Evolutionary conservation across 2,888 invertebrate genomes (phyloP).

Genomic region (Bembecia ichneumoniformis): DNA sequence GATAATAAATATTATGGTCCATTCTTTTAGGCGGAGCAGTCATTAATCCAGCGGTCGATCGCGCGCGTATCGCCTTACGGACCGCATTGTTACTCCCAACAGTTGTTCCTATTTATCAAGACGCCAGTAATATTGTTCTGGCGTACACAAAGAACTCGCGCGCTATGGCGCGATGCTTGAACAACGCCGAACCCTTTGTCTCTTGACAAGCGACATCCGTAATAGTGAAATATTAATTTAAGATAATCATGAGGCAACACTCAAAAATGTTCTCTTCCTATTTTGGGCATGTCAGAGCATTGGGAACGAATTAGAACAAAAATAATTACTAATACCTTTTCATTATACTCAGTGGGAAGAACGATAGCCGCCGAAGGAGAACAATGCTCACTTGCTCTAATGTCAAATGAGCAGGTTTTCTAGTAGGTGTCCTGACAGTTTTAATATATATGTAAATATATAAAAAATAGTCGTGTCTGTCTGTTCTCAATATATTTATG

Average conservation of each 20-base stretch:
- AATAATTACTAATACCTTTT: too few relatives aligned
- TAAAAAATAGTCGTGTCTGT: too few relatives aligned
- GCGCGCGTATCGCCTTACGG: conserved; percentile 65
- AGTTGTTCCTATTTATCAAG: conserved; percentile 70
- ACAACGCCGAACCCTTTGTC: conserved; percentile 49
- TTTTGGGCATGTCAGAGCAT: neutral
- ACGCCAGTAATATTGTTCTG: conserved; percentile 64
- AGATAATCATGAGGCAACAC: conserved; percentile 24
- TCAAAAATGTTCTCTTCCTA: conserved; percentile 8
- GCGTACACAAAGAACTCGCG: conserved; percentile 43
- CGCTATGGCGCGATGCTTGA: conserved; percentile 30
- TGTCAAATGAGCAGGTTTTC: neutral
- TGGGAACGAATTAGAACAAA: too few relatives aligned
- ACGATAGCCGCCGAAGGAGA: too few relatives aligned
- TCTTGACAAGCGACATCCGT: conserved; percentile 51
- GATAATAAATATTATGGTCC: conserved; percentile 71
- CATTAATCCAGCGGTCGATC: conserved; percentile 69
- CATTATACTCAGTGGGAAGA: too few relatives aligned
- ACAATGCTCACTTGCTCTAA: neutral
- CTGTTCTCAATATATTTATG: too few relatives aligned
- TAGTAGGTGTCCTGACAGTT: too few relatives aligned
- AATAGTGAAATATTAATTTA: conserved; percentile 52
- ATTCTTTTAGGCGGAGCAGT: conserved; percentile 70
- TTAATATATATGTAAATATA: too few relatives aligned
- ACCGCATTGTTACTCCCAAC: conserved; percentile 58